These are phyloP conservation scores for Euproctis similis DNA, from an alignment of 2,888 invertebrate species.

Conservation along the genomic window DNA sequence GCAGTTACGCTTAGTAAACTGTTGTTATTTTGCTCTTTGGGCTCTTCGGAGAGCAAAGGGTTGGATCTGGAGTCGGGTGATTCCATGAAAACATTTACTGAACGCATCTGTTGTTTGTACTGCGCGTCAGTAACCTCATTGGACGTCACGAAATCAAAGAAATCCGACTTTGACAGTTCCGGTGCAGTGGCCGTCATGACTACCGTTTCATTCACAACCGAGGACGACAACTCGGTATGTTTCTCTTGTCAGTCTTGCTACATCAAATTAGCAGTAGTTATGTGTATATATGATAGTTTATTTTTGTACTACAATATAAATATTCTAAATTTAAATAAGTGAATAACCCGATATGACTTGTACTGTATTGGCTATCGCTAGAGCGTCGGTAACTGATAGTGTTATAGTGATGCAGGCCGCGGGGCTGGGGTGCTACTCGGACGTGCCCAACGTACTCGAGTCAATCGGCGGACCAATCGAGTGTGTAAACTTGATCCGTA, in stretches of 20 bases:
- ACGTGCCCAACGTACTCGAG: slow-evolving; percentile 45
- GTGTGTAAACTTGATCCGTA: slow-evolving; percentile 69
- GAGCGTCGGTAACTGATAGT: slow-evolving; percentile 72
- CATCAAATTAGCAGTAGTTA: slow-evolving; percentile 40
- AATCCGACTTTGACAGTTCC: slow-evolving; percentile 90
- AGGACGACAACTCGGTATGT: slow-evolving; percentile 47
- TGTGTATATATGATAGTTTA: slow-evolving; percentile 34
- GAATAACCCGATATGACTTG: slow-evolving; percentile 72
- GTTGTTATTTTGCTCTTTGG: slow-evolving; percentile 79
- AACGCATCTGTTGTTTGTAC: slow-evolving; percentile 81
- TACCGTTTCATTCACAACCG: slow-evolving; percentile 78
- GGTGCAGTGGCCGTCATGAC: slow-evolving; percentile 91
- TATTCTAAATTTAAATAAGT: slow-evolving; percentile 64
- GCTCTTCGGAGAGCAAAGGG: slow-evolving; percentile 68
- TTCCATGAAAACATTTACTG: slow-evolving; percentile 80
- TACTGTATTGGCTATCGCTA: slow-evolving; percentile 73
- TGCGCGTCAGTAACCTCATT: slow-evolving; percentile 84
- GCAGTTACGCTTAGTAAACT: slow-evolving; percentile 61
- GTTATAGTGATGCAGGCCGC: slow-evolving; percentile 29
- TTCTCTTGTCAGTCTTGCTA: slow-evolving; percentile 40
- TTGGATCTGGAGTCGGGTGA: slow-evolving; percentile 71
- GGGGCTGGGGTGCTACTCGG: slow-evolving; percentile 55
- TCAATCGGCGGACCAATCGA: slow-evolving; percentile 68
- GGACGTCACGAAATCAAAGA: slow-evolving; percentile 91
- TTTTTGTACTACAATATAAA: slow-evolving; percentile 70